Conservation (phyloP, 1,140 invertebrate genomes). For the Cheumatopsyche charites region DNA sequence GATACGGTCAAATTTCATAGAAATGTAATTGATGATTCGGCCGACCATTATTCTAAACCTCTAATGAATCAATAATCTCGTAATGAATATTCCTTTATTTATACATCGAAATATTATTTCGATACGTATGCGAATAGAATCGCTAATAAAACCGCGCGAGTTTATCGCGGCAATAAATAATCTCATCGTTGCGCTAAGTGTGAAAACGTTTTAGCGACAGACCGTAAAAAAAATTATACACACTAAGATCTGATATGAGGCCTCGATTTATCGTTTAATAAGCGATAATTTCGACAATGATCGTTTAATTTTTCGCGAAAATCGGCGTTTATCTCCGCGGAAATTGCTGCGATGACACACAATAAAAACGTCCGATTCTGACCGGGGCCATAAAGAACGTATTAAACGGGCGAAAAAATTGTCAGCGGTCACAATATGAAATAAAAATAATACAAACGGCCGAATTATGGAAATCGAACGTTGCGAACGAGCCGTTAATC, state of each 20-base stretch:
- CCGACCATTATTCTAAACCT: background rate
- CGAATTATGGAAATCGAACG: conserved; percentile 11
- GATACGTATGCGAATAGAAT: background rate
- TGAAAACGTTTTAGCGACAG: conserved; percentile 21
- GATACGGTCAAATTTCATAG: conserved; percentile 15
- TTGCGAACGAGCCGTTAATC: background rate
- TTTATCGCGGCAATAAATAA: conserved; percentile 22
- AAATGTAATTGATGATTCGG: conserved; percentile 18
- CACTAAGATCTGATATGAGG: background rate
- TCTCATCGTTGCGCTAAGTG: conserved; percentile 1
- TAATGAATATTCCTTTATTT: conserved; percentile 1
- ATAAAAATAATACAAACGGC: background rate
- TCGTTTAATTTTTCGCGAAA: background rate
- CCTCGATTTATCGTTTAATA: background rate
- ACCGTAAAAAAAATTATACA: conserved; percentile 11
- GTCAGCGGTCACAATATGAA: background rate
- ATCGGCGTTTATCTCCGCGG: conserved; percentile 1
- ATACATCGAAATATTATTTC: too few species aligned
- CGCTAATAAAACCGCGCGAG: background rate
- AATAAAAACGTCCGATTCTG: conserved; percentile 7
- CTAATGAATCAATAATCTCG: conserved; percentile 18
- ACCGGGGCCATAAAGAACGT: conserved; percentile 12
- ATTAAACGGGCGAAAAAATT: conserved; percentile 12
- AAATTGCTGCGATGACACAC: conserved; percentile 3
- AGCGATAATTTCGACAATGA: background rate